Base-by-base conservation (phyloP, 2,113 vertebrate species). In the Cheirogaleus medius region DNA sequence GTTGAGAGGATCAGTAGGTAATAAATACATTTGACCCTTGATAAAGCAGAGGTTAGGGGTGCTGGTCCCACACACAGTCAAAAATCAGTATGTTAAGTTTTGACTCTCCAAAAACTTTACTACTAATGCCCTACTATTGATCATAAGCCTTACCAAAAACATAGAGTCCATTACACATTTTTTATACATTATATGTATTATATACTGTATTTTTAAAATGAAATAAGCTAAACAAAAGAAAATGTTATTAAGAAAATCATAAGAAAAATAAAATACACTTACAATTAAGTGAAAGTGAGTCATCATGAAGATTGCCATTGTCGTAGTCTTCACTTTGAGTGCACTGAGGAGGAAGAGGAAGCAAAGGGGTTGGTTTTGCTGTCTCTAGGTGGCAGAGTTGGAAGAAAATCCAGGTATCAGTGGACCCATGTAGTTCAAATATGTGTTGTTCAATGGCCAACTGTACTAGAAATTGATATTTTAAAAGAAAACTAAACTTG, bases 401-500 rank as follows among this genome's bases (percentile, higher is more conserved):
- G 18, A 37, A 23, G 20, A 37, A 37, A 69, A 71, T 71, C n/a
- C 20, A n/a, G n/a, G 17, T n/a, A 10, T 68, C 10, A 68, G 18
- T 68, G 66, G 34, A 21, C 66, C 15, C 18, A 9, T 68, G n/a
- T 2, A 20, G 34, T 37, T 20, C 66, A 68, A 68, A 37, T n/a
- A n/a, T 18, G n/a, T 37, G 34, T 68, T 68, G 8, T 68, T 37
- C 66, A 37, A 37, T 3, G 7, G 34, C 5, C 66, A 68, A 9
- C 66, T 68, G 17, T 68, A 68, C 54, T 44, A 17, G 37, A 90
- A 66, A 63, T 3, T 18, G n/a, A 1, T 13, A 37, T 76, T 68
- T 86, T 80, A 34, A 90, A 71, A 90, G 18, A 66, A 34, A 47
- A 66, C 6, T 66, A 56, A 74, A 90, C 71, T 37, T 94, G 56